A percentile compares a stretch with the other conserved stretches of the same genome.
These are phyloP conservation scores for Euclidia mi DNA, from an alignment of 2,888 invertebrate genomes.

Conservation along the genomic window DNA sequence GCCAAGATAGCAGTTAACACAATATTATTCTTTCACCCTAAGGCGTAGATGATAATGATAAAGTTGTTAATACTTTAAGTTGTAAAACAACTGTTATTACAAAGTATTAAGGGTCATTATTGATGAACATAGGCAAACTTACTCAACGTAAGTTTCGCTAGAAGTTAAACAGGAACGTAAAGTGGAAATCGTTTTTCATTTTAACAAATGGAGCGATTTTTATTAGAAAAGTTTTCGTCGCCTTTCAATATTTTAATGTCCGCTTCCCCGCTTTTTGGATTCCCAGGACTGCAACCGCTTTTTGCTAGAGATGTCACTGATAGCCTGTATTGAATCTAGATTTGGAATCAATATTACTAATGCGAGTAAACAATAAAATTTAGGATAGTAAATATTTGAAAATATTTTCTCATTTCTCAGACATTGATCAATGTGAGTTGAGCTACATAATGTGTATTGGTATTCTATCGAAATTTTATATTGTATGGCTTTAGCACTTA, in stretches of 20 bases:
- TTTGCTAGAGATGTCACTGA: slow-evolving; percentile 31
- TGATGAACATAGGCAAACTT: slow-evolving; percentile 26
- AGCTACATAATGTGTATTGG: no score
- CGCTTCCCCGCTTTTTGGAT: slow-evolving; percentile 69
- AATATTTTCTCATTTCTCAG: no score
- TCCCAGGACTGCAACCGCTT: slow-evolving; percentile 40
- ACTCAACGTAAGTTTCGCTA: slow-evolving; percentile 29
- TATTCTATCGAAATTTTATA: no score
- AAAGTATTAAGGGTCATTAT: slow-evolving; percentile 26
- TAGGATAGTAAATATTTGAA: no score
- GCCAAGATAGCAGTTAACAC: slow-evolving; percentile 15
- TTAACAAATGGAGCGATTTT: slow-evolving; percentile 77
- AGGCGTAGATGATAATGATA: slow-evolving; percentile 28
- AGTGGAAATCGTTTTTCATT: slow-evolving; percentile 72
- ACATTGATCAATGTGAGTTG: no score
- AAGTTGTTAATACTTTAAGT: slow-evolving; percentile 27
- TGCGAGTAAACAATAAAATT: no score
- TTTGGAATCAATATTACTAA: slow-evolving; percentile 2
- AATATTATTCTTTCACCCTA: slow-evolving; percentile 26
- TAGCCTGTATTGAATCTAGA: slow-evolving; percentile 29
- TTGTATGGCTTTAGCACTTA: no score
- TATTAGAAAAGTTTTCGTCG: slow-evolving; percentile 77
- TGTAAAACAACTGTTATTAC: slow-evolving; percentile 34
- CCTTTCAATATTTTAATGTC: slow-evolving; percentile 76
- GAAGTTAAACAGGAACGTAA: slow-evolving; percentile 46